Evolutionary conservation across 2,888 invertebrate genomes (phyloP).

Genomic region (Eupithecia exiguata): DNA sequence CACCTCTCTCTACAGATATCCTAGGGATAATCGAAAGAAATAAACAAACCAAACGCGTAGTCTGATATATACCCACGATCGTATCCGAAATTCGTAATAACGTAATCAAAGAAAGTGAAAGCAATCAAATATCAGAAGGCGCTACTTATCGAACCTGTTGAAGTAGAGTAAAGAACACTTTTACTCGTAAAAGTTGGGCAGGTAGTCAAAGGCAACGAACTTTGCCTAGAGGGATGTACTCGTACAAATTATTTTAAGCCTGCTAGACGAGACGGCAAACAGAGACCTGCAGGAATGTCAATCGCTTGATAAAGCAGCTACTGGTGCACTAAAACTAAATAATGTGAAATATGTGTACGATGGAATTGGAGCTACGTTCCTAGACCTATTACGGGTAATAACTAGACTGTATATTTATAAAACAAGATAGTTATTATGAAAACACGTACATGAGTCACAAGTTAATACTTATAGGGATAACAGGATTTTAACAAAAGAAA

Average conservation of each 20-base stretch:
- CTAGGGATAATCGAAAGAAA: not conserved
- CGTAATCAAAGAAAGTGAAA: conserved; percentile 66
- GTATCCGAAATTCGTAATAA: conserved; percentile 24
- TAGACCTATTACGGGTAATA: not conserved
- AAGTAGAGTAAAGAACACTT: conserved; percentile 54
- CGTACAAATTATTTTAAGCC: conserved; percentile 81
- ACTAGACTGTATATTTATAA: not conserved
- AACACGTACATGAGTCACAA: not conserved
- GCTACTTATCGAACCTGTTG: conserved; percentile 56
- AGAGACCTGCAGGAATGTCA: conserved; percentile 70
- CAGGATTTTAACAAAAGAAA: not conserved
- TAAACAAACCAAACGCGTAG: not conserved
- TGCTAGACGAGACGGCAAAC: conserved; percentile 71
- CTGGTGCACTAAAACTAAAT: conserved; percentile 8
- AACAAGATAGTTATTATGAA: not conserved
- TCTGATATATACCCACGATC: not conserved
- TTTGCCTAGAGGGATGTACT: conserved; percentile 68
- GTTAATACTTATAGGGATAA: not conserved
- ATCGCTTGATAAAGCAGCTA: conserved; percentile 58
- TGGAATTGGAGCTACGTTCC: conserved; percentile 1
- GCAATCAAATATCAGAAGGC: conserved; percentile 50
- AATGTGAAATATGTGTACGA: conserved; percentile 6
- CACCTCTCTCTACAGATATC: not conserved
- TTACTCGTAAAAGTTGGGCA: conserved; percentile 55
- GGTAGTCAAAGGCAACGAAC: conserved; percentile 65